These are phyloP conservation scores for Tympanoctomys barrerae DNA, from an alignment of 2,797 vertebrate species.

Conservation along the genomic window DNA sequence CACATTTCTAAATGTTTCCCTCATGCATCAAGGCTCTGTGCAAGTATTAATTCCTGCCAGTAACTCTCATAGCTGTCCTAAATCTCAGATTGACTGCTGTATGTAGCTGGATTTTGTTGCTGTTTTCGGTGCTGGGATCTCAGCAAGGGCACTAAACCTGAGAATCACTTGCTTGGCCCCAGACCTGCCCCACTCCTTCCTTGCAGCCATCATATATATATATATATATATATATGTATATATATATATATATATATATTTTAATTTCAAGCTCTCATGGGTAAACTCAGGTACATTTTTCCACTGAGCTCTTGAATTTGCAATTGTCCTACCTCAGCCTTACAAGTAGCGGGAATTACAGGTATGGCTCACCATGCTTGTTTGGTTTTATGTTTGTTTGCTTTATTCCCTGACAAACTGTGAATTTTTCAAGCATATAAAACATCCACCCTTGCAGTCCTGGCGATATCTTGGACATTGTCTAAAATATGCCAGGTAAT, in stretches of 20 bases:
- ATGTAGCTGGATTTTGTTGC: not conserved
- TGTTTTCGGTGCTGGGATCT: not conserved
- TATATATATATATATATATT: too few relatives aligned
- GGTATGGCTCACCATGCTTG: not conserved
- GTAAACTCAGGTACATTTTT: not conserved
- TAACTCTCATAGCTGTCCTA: not conserved
- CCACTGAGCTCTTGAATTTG: too few relatives aligned
- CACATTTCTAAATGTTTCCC: not conserved
- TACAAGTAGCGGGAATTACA: not conserved
- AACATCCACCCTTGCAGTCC: not conserved
- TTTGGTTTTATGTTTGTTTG: not conserved
- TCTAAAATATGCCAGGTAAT: not conserved
- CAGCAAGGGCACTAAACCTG: not conserved
- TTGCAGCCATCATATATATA: not conserved
- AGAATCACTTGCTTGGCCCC: not conserved
- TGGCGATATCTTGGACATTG: not conserved
- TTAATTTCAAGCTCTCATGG: not conserved
- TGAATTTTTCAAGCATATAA: not conserved
- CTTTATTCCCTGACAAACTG: not conserved
- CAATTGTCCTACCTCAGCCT: not conserved
- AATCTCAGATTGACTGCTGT: slow-evolving; percentile 33
- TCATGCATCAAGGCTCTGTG: slow-evolving; percentile 11
- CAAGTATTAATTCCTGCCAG: slow-evolving; percentile 29
- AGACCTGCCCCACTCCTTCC: not conserved
- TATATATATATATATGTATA: too few relatives aligned